Conservation (phyloP, 2,888 invertebrate species). For the Dione juno region DNA sequence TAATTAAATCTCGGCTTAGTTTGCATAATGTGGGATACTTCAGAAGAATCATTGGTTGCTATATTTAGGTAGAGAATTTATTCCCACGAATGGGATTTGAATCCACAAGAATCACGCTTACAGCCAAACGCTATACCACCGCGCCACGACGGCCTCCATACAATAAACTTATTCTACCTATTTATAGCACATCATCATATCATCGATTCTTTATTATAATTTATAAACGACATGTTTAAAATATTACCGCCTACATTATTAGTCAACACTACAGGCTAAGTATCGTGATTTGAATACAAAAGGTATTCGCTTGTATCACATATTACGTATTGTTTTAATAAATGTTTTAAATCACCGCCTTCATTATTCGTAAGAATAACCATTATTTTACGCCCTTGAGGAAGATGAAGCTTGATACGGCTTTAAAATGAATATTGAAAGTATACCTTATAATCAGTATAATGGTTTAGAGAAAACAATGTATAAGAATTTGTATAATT, state of each 20-base stretch:
- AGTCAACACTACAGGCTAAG: slow-evolving; percentile 36
- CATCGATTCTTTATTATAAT: slow-evolving; percentile 33
- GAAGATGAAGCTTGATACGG: slow-evolving; percentile 10
- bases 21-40: no score
- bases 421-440: slow-evolving; percentile 5
- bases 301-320: slow-evolving; percentile 31
- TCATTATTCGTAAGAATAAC: slow-evolving; percentile 19
- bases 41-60: no score
- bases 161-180: neutral
- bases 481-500: neutral
- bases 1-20: no score
- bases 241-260: slow-evolving; percentile 42
- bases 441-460: slow-evolving; percentile 1
- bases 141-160: no score
- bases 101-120: no score
- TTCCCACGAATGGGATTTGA: no score
- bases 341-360: slow-evolving; percentile 26
- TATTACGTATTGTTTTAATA: slow-evolving; percentile 42
- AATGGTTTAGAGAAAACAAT: neutral
- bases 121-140: no score
- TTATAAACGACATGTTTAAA: slow-evolving; percentile 32
- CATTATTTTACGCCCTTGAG: slow-evolving; percentile 31
- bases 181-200: slow-evolving; percentile 23
- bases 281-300: slow-evolving; percentile 43
- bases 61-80: no score